Base-by-base conservation (phyloP, 1,140 invertebrate species). In the Sesamia nonagrioides region DNA sequence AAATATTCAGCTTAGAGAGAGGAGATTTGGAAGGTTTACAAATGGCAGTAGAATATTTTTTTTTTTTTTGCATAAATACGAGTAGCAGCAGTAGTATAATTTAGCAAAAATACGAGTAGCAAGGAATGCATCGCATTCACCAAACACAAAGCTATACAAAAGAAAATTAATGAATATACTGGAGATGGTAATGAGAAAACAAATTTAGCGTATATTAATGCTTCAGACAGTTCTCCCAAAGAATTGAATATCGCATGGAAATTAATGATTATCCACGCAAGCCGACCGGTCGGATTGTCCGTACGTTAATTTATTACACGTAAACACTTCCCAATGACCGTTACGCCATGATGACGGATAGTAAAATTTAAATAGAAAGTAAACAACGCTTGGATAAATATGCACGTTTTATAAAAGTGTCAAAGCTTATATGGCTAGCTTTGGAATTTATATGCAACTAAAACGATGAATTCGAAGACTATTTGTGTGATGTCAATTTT, bases 311-410 rank as follows among this genome's bases (percentile, higher is more conserved):
- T 73, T 73, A 73, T 73, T 73, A 73, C 18, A 58, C 52, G 71
- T 60, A 58, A 73, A 60, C 71, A 73, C 54, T 73, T 73, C 73
- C 40, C 73, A n/a, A 48, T 63, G 58, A 75, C 73, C 73, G 73
- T 75, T 75, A 75, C n/a, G 21, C 40, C 45, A 61, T 63, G 58
- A 75, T 75, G 73, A 75, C 21, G 56, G 27, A 75, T 75, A 75
- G 73, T 75, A 75, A 63, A 61, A 75, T 61, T 75, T 61, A 75
- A 75, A 75, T 75, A 63, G 73, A 75, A 75, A 75, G 73, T 63
- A 75, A 75, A 75, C 71, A 73, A 60, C 52, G 9, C n/a, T 50
- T 60, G 54, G 37, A 73, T 73, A 73, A 21, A 60, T 61, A 75
- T 63, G 58, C 42, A 45, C 35, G 71, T 73, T 58, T 75, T 75